Evolutionary conservation across 2,113 vertebrate genomes (phyloP).

Genomic region (Thunnus maccoyii): DNA sequence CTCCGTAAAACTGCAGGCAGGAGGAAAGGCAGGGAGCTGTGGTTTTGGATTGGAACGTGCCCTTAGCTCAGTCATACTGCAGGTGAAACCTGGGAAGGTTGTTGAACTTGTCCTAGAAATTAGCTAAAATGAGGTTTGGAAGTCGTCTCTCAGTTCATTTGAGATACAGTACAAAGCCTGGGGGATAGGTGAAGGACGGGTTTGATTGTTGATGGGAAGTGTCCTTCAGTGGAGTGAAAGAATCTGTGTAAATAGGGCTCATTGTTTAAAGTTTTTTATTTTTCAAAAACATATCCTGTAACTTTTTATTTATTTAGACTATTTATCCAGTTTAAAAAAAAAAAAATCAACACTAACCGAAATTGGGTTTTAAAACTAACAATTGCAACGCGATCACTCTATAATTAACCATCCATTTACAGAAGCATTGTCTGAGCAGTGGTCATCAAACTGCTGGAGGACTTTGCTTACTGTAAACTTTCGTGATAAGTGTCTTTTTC

Average conservation of each 20-base stretch:
- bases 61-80: slow-evolving; percentile 32
- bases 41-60: not conserved
- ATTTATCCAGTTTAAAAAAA: too few relatives aligned
- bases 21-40: slow-evolving; percentile 19
- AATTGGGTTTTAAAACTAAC: not conserved
- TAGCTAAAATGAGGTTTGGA: slow-evolving; percentile 25
- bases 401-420: too few relatives aligned
- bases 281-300: not conserved
- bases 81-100: slow-evolving; percentile 27
- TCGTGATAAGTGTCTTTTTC: too few relatives aligned
- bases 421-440: too few relatives aligned
- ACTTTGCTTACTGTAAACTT: too few relatives aligned
- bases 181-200: not conserved
- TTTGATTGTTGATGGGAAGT: not conserved
- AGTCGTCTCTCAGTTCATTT: slow-evolving; percentile 8
- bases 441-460: too few relatives aligned
- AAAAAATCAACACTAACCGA: not conserved
- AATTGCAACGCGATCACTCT: too few relatives aligned
- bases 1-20: slow-evolving; percentile 29
- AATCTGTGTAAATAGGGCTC: not conserved
- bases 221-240: not conserved
- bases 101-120: not conserved
- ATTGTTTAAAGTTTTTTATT: slow-evolving; percentile 14
- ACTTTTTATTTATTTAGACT: too few relatives aligned
- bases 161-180: slow-evolving; percentile 41